A percentile compares a stretch with the other conserved stretches of the same genome.
Evolutionary conservation across 2,797 vertebrate genomes (phyloP).

Genomic region (Xiphorhynchus erythropygius): DNA sequence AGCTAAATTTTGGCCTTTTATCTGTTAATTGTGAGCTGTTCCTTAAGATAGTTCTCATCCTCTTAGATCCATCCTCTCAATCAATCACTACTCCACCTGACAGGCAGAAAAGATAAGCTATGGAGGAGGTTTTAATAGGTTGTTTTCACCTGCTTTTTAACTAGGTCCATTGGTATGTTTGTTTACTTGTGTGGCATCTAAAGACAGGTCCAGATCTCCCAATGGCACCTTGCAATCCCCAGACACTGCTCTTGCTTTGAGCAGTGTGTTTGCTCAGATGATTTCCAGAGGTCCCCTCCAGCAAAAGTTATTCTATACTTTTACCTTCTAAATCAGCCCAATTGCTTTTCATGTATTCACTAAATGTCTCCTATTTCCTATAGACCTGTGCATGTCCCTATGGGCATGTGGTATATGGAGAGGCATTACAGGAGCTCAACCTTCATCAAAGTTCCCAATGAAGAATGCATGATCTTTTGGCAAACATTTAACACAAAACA

Average conservation of each 20-base stretch:
- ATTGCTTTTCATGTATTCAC: too few species aligned
- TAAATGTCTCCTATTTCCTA: too few species aligned
- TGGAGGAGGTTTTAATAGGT: background rate
- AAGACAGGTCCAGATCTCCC: background rate
- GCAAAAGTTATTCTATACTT: too few species aligned
- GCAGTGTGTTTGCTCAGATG: too few species aligned
- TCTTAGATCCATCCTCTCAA: background rate
- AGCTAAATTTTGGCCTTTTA: background rate
- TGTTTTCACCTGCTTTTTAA: background rate
- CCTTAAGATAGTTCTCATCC: background rate
- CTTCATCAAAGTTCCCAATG: too few species aligned
- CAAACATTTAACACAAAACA: too few species aligned
- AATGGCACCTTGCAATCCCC: background rate
- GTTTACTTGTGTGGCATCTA: background rate
- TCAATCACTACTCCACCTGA: background rate
- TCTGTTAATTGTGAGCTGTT: background rate
- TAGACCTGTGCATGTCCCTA: too few species aligned
- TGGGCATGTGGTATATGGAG: too few species aligned
- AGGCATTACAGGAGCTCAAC: too few species aligned
- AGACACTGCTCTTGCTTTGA: background rate
- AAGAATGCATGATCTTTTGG: too few species aligned
- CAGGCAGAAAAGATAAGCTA: background rate
- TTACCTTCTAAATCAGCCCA: too few species aligned
- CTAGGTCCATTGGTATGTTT: background rate
- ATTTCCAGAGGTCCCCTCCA: too few species aligned